Base-by-base conservation (phyloP, 2,888 invertebrate species). In the Hylaea fasciaria region DNA sequence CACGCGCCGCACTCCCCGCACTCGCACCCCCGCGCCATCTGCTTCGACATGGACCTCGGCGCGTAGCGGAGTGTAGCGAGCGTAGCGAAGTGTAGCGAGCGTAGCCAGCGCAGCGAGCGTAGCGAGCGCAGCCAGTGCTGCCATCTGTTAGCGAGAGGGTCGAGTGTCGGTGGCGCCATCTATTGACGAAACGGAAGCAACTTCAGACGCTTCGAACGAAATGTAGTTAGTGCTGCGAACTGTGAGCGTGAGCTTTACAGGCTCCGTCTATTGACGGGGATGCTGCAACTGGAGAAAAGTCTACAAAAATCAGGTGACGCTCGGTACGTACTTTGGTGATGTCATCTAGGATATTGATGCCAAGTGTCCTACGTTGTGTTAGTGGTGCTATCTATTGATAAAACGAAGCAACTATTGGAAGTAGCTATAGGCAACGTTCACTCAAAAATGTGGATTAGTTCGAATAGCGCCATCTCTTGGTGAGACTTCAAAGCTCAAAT, bases 31-130 rank as follows among this genome's bases (percentile, higher is more conserved):
- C 49, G 87, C 0, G 82, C 82, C 47, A 81, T 85, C 55, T 90
- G 90, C 83, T 90, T 89, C 79, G 89, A 90, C 62, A 91, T 91
- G 91, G 91, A 91, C 74, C 76, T 91, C 0, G 89, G 89, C 0
- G 85, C 87, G 0, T 87, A 58, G 39, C 3, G 39, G 1, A 17
- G 48, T 40, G 14, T 40, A 14, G 14, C 2, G 2, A 16, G 41
- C 28, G 39, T 8, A 13, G 41, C 29, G 40, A 47, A 41, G 47
- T 55, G 41, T 47, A n/a, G n/a, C n/a, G n/a, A n/a, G n/a, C n/a
- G n/a, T 11, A 35, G 46, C 28, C 28, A 7, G 28, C 28, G 3
- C 28, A 5, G 28, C 4, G 3, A 28, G 7, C 7, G 7, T 28
- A 5, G 28, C 7, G 28, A 28, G 7, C 28, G 28, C 28, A 28